phyloP scores from a whole-genome alignment of 2,888 invertebrate genomes.

The Orchesella flavescens region DNA sequence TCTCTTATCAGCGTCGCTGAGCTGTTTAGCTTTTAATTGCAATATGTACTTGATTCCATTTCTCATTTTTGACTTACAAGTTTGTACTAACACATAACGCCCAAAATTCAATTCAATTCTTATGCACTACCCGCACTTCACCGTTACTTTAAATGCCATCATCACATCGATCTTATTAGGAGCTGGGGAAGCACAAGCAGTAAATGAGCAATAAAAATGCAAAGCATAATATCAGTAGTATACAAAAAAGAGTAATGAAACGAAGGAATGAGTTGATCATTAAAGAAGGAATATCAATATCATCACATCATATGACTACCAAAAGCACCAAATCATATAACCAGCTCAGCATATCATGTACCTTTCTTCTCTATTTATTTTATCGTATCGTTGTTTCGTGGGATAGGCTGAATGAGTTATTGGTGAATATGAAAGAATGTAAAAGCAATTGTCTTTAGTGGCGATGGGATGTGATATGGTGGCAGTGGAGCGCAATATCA shows the following conservation, averaged over 20 bases:
- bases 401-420: constrained; percentile 44
- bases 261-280: neutral
- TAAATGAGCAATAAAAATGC: constrained; percentile 4
- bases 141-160: no score
- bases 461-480: neutral
- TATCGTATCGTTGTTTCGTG: neutral
- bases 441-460: constrained; percentile 1
- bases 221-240: neutral
- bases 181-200: neutral
- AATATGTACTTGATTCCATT: neutral
- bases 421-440: constrained; percentile 29
- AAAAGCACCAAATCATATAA: neutral
- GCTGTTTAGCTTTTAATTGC: constrained; percentile 37
- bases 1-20: constrained; percentile 11
- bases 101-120: no score
- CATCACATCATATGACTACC: neutral
- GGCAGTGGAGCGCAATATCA: neutral
- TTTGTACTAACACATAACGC: no score
- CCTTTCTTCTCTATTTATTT: no score
- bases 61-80: no score
- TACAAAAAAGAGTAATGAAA: neutral
- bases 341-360: no score
- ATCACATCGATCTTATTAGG: neutral
- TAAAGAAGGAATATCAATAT: neutral
- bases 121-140: no score